These are phyloP conservation scores for Parambassis ranga DNA, from an alignment of 2,797 vertebrate genomes.

Conservation along the genomic window DNA sequence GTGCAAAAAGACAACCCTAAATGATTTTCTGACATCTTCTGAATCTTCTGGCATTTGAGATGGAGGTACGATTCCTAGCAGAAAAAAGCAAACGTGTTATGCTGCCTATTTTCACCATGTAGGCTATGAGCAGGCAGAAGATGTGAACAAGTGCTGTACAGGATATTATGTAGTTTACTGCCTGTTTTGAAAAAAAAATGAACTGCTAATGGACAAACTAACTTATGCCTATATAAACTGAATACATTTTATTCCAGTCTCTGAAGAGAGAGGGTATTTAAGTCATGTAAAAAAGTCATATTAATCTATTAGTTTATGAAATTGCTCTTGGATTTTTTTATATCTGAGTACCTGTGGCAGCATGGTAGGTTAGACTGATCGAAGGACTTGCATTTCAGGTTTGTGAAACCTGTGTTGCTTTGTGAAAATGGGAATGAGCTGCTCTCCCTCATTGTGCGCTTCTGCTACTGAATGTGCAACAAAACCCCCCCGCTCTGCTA, in stretches of 20 bases:
- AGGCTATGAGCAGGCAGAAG: constrained; percentile 53
- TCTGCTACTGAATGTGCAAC: constrained; percentile 72
- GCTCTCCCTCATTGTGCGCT: constrained; percentile 58
- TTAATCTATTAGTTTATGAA: constrained; percentile 66
- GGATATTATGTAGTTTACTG: constrained; percentile 69
- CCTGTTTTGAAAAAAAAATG: constrained; percentile 55
- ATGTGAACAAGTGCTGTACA: constrained; percentile 68
- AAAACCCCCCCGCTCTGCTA: constrained; percentile 9
- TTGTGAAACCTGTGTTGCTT: constrained; percentile 46
- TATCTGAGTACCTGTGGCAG: constrained; percentile 51
- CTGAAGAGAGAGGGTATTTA: constrained; percentile 71
- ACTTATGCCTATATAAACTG: constrained; percentile 73
- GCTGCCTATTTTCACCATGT: constrained; percentile 39
- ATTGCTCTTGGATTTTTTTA: constrained; percentile 33
- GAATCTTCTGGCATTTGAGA: constrained; percentile 23
- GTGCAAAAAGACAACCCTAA: constrained; percentile 17
- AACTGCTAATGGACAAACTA: constrained; percentile 70
- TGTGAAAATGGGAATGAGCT: constrained; percentile 43
- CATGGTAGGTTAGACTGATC: constrained; percentile 32
- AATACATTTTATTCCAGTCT: constrained; percentile 72
- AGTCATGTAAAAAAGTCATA: constrained; percentile 72
- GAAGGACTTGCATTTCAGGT: constrained; percentile 39
- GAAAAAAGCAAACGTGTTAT: constrained; percentile 4
- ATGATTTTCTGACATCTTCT: constrained; percentile 27
- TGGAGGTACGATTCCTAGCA: constrained; percentile 31